phyloP scores from a whole-genome alignment of 1,140 invertebrate genomes.

The Pseudomyrmex flavicornis region DNA sequence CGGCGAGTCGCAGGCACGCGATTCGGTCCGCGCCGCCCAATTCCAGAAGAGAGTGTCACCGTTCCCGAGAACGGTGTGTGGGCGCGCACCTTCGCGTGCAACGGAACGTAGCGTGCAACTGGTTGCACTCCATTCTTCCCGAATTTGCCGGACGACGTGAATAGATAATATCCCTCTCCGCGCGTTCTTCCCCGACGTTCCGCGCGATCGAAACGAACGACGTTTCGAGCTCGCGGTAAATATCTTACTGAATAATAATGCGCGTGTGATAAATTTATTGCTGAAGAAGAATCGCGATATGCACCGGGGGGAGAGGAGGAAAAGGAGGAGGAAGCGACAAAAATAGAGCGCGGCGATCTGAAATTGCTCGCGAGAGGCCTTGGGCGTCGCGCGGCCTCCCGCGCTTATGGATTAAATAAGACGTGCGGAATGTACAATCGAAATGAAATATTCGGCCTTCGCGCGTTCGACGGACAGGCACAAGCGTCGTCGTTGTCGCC shows the following conservation, averaged over 20 bases:
- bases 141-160: not conserved
- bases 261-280: no score
- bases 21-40: slow-evolving; percentile 28
- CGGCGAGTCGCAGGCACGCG: slow-evolving; percentile 5
- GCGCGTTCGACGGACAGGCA: not conserved
- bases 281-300: no score
- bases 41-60: not conserved
- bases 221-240: no score
- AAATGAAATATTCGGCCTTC: slow-evolving; percentile 55
- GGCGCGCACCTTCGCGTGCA: slow-evolving; percentile 21
- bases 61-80: slow-evolving; percentile 19
- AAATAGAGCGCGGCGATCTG: not conserved
- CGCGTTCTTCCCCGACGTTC: not conserved
- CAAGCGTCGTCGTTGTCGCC: slow-evolving; percentile 54
- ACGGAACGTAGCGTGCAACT: slow-evolving; percentile 12
- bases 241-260: no score
- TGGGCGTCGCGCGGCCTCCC: not conserved
- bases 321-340: no score
- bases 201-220: no score
- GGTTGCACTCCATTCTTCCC: not conserved
- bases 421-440: slow-evolving; percentile 46
- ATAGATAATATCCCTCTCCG: not conserved
- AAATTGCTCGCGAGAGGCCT: not conserved
- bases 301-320: no score
- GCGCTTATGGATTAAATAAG: not conserved